phyloP scores from a whole-genome alignment of 2,888 invertebrate genomes.

The Drosophila histrio region DNA sequence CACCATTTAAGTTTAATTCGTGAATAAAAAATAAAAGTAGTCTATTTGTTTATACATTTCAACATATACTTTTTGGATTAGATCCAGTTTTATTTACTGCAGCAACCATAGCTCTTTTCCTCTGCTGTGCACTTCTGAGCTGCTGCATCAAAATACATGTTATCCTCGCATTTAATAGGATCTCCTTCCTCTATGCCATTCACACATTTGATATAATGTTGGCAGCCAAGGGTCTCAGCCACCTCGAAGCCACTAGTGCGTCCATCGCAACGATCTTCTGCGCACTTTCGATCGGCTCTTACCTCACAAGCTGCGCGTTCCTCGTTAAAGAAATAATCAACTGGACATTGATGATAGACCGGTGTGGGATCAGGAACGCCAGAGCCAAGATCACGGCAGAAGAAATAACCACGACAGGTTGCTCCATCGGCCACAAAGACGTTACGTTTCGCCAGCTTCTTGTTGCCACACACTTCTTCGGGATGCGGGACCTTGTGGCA shows the following conservation, averaged over 20 bases:
- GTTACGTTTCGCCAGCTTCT: slow-evolving; percentile 67
- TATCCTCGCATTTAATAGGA: slow-evolving; percentile 29
- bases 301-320: slow-evolving; percentile 50
- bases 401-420: slow-evolving; percentile 79
- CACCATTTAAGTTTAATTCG: background rate
- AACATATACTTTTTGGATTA: background rate
- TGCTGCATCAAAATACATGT: slow-evolving; percentile 51
- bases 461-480: slow-evolving; percentile 66
- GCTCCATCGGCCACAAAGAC: slow-evolving; percentile 70
- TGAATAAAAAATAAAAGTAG: background rate
- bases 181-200: slow-evolving; percentile 30
- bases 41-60: background rate
- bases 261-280: slow-evolving; percentile 70
- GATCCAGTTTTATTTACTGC: background rate
- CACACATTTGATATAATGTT: slow-evolving; percentile 56
- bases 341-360: slow-evolving; percentile 60
- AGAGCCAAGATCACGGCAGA: slow-evolving; percentile 69
- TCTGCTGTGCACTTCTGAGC: slow-evolving; percentile 33
- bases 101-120: slow-evolving; percentile 22
- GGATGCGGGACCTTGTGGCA: slow-evolving; percentile 73
- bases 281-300: slow-evolving; percentile 47
- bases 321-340: slow-evolving; percentile 64
- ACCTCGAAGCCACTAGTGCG: slow-evolving; percentile 46
- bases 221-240: slow-evolving; percentile 54
- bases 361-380: slow-evolving; percentile 68